Base-by-base conservation (phyloP, 2,113 vertebrate genomes). In the Polypterus senegalus region DNA sequence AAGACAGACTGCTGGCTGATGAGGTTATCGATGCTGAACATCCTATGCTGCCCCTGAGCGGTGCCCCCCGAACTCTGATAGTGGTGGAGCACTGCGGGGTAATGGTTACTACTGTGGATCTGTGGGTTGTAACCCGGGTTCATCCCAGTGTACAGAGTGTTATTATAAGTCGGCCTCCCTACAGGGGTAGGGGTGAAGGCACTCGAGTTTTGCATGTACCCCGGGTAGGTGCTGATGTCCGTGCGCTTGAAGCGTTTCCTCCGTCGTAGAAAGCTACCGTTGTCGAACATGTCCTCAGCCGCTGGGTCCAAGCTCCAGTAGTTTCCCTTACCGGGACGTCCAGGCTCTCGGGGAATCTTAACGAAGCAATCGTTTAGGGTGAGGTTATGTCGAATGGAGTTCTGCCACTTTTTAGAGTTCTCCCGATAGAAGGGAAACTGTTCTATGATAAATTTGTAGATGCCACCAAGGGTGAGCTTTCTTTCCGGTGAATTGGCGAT, bases 391-490 rank as follows among this genome's bases (percentile, higher is more conserved):
- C 89, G 80, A 71, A 91, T 91, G 56, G 88, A 90, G 79, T 95
- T 93, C 55, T 94, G 90, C 57, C 91, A 94, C 77, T 97, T 97
- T 74, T 92, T 93, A 3, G 95, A 92, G 84, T 94, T 92, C 74
- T 97, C 94, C 45, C 95, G 81, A 77, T 98, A 98, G 79, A 97
- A 98, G 3, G 94, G 91, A 65, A 98, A 98, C 9, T 93, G 89
- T 78, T 96, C 94, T 68, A 89, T 97, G 80, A 98, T 97, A 83
- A 98, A 98, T 67, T 91, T 92, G 67, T 97, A 98, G 73, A 98
- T 98, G 66, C 92, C 93, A 1, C 93, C 93, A 70, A 98, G 75
- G 2, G 95, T 94, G 63, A 98, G 91, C 48, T 94, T 91, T 69
- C 93, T 91, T 74, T 97, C 95, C 1, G 93, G 84, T 1, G 94